Evolutionary conservation across 1,140 invertebrate species (phyloP), one percentile per base, ranked within the genome.

Genomic region (Odontomachus brunneus): DNA sequence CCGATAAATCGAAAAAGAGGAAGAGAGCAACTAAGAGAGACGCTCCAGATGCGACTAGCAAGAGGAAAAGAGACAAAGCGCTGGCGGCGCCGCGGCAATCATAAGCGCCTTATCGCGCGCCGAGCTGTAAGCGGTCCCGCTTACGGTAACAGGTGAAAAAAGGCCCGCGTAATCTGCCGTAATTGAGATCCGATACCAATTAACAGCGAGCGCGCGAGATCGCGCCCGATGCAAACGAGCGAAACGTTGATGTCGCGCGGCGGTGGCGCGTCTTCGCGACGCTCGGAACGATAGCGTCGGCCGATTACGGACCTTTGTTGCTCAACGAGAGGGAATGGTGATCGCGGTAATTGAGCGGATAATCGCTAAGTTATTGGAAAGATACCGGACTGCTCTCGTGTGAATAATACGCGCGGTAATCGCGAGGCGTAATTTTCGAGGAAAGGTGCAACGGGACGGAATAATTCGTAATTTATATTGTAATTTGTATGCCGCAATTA

Each of bases 131-230:
- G 78, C 51, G 48, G 65, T 48, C 71, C 66, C 65, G 83, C 63
- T 74, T 60, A 29, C 60, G 53, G 72, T 73, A 87, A 84, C 86
- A 88, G 86, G 84, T 85, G 87, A 88, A 88, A 81, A 82, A 88
- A 86, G 74, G 62, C 22, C 29, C 51, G 38, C 74, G 75, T 89
- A 88, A 91, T 91, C 89, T 88, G 59, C 49, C 24, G 85, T 89
- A 90, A 91, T 91, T 91, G 87, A 91, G 88, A 89, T 91, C 89
- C 89, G 91, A 91, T 91, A 90, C 87, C 86, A 90, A 91, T 90
- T 90, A 89, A 88, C 86, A 83, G 76, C 74, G 78, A 59, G 29
- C 29, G 29, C 5, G 29, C 29, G 29, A 33, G 3, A 44, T 44
- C 38, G 60, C 84, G 63, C 60, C 73, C 73, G 57, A 72, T 75